Evolutionary conservation across 37 sponge, comb jelly and placozoan species (phyloP), one percentile per base, ranked within the genome.

Genomic region (Agelas oroides): DNA sequence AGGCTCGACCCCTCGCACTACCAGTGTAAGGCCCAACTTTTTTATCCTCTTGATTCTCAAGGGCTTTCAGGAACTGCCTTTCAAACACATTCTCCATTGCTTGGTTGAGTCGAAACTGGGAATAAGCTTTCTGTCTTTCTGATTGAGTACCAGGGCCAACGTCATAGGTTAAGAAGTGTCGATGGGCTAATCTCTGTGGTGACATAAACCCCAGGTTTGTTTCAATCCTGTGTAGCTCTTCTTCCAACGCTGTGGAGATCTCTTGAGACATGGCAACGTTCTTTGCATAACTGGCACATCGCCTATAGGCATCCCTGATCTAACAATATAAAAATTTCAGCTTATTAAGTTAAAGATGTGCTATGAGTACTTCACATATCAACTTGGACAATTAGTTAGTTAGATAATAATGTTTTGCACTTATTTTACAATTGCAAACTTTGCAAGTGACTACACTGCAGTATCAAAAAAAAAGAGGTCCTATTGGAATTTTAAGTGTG

Each of bases 31-130:
- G 40, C 1, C 19, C 61, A 21, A 71, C 61, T 52, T 82, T 41
- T 27, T 82, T 71, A 28, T 21, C 71, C 5, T 70, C 72, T 57
- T 34, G 40, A 82, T 82, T 70, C 40, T 59, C 25, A 15, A 60
- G 64, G 1, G 71, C 83, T 16, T 70, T 71, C 20, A 71, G 73
- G 46, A 78, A 78, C 65, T 78, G 64, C 36, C 37, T 61, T n/a
- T 82, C 83, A 82, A 38, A 82, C 37, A 82, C 71, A 58, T 34
- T 70, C 23, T 82, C 83, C 19, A 58, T 82, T 36, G 83, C 83
- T 82, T 70, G 39, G 35, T 32, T 23, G 25, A 60, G 40, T n/a
- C 71, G 34, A 30, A 33, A 40, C 63, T 82, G 83, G 6, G 59
- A 13, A 34, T 82, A 41, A 20, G 72, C 83, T 70, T 27, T 82